These are phyloP conservation scores for Branchinecta lindahli DNA, from an alignment of 1,140 invertebrate species.

Conservation along the genomic window DNA sequence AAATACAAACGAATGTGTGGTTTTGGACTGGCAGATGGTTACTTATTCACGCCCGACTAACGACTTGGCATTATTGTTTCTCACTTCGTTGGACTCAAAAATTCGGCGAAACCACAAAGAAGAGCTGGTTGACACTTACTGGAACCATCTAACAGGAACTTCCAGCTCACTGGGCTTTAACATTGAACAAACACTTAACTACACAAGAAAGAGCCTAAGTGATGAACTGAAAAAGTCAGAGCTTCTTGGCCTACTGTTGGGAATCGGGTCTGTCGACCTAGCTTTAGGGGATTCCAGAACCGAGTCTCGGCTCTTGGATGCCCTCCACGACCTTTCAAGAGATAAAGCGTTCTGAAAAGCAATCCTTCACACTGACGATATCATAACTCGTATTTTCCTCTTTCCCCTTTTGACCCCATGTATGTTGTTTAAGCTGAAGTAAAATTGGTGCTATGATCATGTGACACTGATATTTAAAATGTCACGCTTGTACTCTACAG, in stretches of 20 bases:
- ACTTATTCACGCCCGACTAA: slow-evolving; percentile 57
- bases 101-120: slow-evolving; percentile 43
- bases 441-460: too few relatives aligned
- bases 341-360: slow-evolving; percentile 36
- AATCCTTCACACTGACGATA: too few relatives aligned
- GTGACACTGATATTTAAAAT: too few relatives aligned
- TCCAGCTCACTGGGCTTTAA: slow-evolving; percentile 42
- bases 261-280: slow-evolving; percentile 61
- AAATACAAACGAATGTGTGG: slow-evolving; percentile 38
- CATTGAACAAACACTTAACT: slow-evolving; percentile 38
- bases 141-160: slow-evolving; percentile 33
- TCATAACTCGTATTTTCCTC: too few relatives aligned
- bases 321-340: slow-evolving; percentile 42
- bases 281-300: slow-evolving; percentile 47
- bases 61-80: slow-evolving; percentile 54
- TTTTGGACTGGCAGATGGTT: slow-evolving; percentile 70
- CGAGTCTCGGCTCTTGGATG: slow-evolving; percentile 45
- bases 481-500: too few relatives aligned
- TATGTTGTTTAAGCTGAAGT: too few relatives aligned
- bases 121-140: slow-evolving; percentile 48
- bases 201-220: slow-evolving; percentile 38
- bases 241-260: slow-evolving; percentile 51
- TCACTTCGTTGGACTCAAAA: slow-evolving; percentile 56
- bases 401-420: too few relatives aligned
- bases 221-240: slow-evolving; percentile 52